Conservation (phyloP, 1,140 invertebrate genomes). For the Macrosteles quadrilineatus region DNA sequence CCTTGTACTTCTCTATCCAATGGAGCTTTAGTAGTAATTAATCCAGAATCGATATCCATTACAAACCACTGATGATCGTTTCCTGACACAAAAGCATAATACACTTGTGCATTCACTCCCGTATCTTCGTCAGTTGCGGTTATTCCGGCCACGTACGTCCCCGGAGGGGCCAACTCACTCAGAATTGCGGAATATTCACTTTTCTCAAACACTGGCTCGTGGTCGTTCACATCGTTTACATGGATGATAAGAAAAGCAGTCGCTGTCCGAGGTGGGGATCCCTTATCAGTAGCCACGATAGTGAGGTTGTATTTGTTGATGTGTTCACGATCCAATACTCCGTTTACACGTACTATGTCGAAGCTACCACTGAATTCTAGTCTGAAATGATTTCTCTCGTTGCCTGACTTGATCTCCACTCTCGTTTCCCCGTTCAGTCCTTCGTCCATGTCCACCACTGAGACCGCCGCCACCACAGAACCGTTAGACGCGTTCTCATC, state of each 20-base stretch:
- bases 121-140: constrained; percentile 89
- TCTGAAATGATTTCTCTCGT: constrained; percentile 87
- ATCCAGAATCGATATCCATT: constrained; percentile 78
- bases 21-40: constrained; percentile 79
- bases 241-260: constrained; percentile 86
- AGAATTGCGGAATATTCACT: constrained; percentile 87
- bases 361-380: constrained; percentile 81
- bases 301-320: constrained; percentile 91
- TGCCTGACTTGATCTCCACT: constrained; percentile 82
- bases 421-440: constrained; percentile 86
- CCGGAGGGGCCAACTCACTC: constrained; percentile 82
- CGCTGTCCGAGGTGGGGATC: constrained; percentile 78
- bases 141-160: constrained; percentile 85
- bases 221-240: constrained; percentile 95
- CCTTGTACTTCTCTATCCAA: constrained; percentile 87
- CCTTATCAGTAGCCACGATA: constrained; percentile 87
- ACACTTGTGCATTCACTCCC: constrained; percentile 85
- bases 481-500: constrained; percentile 91
- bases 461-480: constrained; percentile 90
- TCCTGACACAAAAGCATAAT: constrained; percentile 83
- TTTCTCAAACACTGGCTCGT: constrained; percentile 92
- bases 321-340: constrained; percentile 88
- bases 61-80: constrained; percentile 86
- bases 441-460: constrained; percentile 87
- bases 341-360: constrained; percentile 89